Base-by-base conservation (phyloP, 2,797 vertebrate genomes). In the Paratrypauchen microcephalus region DNA sequence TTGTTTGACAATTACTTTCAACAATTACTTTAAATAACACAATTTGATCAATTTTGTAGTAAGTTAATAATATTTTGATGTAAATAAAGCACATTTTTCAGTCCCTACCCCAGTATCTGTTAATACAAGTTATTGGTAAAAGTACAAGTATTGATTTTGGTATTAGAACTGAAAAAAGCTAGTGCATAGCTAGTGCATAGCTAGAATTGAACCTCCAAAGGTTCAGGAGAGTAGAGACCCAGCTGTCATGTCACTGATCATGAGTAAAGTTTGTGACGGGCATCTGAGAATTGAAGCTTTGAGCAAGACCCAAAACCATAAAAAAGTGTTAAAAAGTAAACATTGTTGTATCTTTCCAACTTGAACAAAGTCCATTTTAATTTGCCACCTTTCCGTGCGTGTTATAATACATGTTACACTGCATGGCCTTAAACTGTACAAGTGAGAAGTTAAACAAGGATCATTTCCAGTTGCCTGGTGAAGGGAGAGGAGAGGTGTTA, bases 401-500 rank as follows among this genome's bases (percentile, higher is more conserved):
- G 71, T 75, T 75, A 60, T 30, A 61, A 19, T 54, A 64, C 21
- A 63, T 73, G 69, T 66, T 57, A 64, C 48, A 47, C 50, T 54
- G 39, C 48, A 26, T 52, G 57, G 59, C 32, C 15, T 71, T 28
- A 56, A 74, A 54, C 26, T 47, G 57, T 64, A 64, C 39, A 71
- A 26, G 68, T 68, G 74, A 67, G 68, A 77, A 76, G 23, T 15
- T 21, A 77, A 75, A 75, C 71, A 68, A 65, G 61, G n/a, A 6
- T 7, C 67, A 30, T 41, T 75, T 56, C 3, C 4, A 23, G 32
- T 72, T 66, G 26, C 32, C 59, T 41, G 63, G 45, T 3, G 28
- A 39, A 30, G 39, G 47, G 11, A 28, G 55, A 21, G 66, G 50
- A 63, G 57, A 32, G 18, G 23, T 19, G 15, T 52, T 36, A 77